Evolutionary conservation across 2,888 invertebrate genomes (phyloP).

Genomic region (Entomobrya proxima): DNA sequence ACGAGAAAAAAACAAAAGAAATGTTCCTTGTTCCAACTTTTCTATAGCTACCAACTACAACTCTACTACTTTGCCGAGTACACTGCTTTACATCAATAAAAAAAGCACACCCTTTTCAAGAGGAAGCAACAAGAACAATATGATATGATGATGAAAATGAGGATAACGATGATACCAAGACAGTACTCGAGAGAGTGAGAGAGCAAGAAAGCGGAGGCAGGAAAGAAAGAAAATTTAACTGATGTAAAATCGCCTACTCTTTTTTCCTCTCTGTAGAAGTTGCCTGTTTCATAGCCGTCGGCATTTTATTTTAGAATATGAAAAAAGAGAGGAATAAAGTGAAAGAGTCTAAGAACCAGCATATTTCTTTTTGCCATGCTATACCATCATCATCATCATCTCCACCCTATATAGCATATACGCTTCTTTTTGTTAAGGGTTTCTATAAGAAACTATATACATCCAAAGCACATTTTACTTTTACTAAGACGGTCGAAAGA

Average conservation of each 20-base stretch:
- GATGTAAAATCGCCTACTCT: conserved; percentile 20
- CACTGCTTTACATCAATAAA: conserved; percentile 31
- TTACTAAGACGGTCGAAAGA: neutral
- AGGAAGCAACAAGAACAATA: conserved; percentile 44
- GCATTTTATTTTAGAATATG: conserved; percentile 31
- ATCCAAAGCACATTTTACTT: no score
- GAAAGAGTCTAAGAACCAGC: neutral
- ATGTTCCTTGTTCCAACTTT: neutral
- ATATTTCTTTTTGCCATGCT: conserved; percentile 15
- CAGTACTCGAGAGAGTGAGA: no score
- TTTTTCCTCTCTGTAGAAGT: neutral
- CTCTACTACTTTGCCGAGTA: neutral
- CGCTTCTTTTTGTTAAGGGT: no score
- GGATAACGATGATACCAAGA: conserved; percentile 5
- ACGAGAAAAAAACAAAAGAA: conserved; percentile 1
- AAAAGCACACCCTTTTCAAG: neutral
- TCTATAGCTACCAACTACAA: neutral
- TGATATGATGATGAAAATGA: conserved; percentile 9
- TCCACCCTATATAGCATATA: no score
- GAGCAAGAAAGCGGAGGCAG: no score
- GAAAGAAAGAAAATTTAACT: neutral
- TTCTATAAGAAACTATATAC: no score
- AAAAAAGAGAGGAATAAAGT: neutral
- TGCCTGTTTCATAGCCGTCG: conserved; percentile 32
- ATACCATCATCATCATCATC: conserved; percentile 3